Evolutionary conservation across 2,888 invertebrate species (phyloP).

Genomic region (Coleophora flavipennella): DNA sequence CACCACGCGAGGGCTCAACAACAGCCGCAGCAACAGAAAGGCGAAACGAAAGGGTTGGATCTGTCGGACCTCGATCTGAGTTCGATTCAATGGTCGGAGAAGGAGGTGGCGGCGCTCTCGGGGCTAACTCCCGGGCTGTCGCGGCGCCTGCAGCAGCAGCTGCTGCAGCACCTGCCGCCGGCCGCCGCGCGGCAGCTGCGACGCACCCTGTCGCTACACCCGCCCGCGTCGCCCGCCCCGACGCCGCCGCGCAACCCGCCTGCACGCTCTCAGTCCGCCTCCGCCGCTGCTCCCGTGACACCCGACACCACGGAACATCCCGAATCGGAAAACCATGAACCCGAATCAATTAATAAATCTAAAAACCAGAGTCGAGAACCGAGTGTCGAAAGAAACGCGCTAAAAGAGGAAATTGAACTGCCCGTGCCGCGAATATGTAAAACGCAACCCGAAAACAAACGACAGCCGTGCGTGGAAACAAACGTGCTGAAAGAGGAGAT

Average conservation of each 20-base stretch:
- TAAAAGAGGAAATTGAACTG: no score
- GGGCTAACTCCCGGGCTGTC: slow-evolving; percentile 81
- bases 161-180: slow-evolving; percentile 79
- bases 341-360: no score
- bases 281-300: slow-evolving; percentile 1
- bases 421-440: no score
- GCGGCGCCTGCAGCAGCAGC: slow-evolving; percentile 79
- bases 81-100: slow-evolving; percentile 78
- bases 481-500: slow-evolving; percentile 3
- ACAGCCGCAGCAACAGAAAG: slow-evolving; percentile 27
- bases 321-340: not conserved
- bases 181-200: slow-evolving; percentile 78
- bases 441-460: not conserved
- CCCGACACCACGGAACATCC: slow-evolving; percentile 11
- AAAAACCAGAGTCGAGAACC: no score
- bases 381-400: no score
- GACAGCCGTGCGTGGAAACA: no score
- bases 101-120: slow-evolving; percentile 78
- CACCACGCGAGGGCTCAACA: slow-evolving; percentile 32
- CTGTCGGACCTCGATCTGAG: slow-evolving; percentile 78
- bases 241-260: slow-evolving; percentile 12
- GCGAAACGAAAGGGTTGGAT: slow-evolving; percentile 54
- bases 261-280: slow-evolving; percentile 18
- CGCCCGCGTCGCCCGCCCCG: slow-evolving; percentile 44
- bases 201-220: slow-evolving; percentile 74